phyloP scores from a whole-genome alignment of 2,888 invertebrate genomes.

The Electrophaes corylata region DNA sequence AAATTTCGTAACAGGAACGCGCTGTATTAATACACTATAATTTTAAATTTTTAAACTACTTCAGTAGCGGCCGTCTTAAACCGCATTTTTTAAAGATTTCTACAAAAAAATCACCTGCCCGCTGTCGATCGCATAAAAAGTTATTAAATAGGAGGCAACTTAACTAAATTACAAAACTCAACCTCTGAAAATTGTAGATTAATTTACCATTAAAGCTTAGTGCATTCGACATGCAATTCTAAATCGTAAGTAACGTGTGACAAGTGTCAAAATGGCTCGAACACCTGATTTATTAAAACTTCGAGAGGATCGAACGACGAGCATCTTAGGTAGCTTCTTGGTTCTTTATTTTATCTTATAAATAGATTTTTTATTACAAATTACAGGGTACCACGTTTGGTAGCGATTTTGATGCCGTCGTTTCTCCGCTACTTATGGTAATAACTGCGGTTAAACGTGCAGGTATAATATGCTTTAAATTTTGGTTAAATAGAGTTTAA shows the following conservation, averaged over 20 bases:
- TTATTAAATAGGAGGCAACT: conserved; percentile 83
- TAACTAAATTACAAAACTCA: conserved; percentile 82
- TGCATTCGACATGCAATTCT: conserved; percentile 58
- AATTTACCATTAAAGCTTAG: conserved; percentile 69
- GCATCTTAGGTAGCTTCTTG: conserved; percentile 81
- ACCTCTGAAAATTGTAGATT: conserved; percentile 80
- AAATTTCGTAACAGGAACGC: conserved; percentile 67
- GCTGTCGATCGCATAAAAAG: conserved; percentile 68
- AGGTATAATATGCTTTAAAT: conserved; percentile 67
- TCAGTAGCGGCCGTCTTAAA: conserved; percentile 72
- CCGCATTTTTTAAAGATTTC: conserved; percentile 56
- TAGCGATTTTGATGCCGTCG: conserved; percentile 77
- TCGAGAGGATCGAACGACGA: conserved; percentile 73
- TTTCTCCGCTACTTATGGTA: conserved; percentile 54
- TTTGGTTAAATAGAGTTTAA: conserved; percentile 65
- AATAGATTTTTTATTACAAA: conserved; percentile 84
- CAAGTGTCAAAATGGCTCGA: conserved; percentile 78
- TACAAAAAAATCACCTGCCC: conserved; percentile 79
- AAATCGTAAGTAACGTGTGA: conserved; percentile 69
- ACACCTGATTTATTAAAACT: conserved; percentile 74
- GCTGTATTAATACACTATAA: conserved; percentile 79
- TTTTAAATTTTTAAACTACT: conserved; percentile 79
- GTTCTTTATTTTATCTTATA: conserved; percentile 81
- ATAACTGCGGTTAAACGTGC: conserved; percentile 56
- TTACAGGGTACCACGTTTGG: conserved; percentile 83